Evolutionary conservation across 2,888 invertebrate species (phyloP).

Genomic region (Acrocyrtus sp.): DNA sequence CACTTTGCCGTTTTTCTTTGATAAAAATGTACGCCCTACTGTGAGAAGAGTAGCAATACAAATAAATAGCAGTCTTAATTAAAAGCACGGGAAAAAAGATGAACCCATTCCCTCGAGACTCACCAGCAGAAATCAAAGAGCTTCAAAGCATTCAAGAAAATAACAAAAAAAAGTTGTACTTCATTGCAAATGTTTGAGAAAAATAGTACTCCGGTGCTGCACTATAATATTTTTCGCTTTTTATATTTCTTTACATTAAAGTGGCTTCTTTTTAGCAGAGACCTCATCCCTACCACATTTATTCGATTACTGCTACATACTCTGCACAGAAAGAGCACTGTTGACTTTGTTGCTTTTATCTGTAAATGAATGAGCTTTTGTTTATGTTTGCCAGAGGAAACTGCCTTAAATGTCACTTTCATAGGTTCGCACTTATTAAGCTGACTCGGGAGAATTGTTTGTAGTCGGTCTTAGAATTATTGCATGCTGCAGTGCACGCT

Average conservation of each 20-base stretch:
- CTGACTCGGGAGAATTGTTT: not conserved
- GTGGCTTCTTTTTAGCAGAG: no score
- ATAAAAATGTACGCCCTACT: no score
- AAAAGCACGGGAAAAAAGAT: conserved; percentile 38
- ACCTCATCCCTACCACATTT: not conserved
- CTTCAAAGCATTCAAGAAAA: not conserved
- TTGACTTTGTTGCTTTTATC: no score
- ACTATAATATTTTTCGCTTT: no score
- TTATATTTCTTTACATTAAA: no score
- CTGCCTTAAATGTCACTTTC: conserved; percentile 23
- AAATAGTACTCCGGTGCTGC: not conserved
- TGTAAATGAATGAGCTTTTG: not conserved
- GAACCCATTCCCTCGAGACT: conserved; percentile 44
- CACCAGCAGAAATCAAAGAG: no score
- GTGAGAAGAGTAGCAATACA: no score
- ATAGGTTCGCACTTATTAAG: not conserved
- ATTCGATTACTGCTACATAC: not conserved
- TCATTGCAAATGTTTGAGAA: not conserved
- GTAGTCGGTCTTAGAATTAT: no score
- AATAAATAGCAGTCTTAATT: not conserved
- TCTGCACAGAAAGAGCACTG: no score
- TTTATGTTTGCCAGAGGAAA: not conserved
- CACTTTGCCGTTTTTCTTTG: no score
- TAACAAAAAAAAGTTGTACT: conserved; percentile 5
- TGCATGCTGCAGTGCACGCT: no score